Evolutionary conservation across 2,888 invertebrate genomes (phyloP), one percentile per base, ranked within the genome.

Genomic region (Aphodius sticticus): DNA sequence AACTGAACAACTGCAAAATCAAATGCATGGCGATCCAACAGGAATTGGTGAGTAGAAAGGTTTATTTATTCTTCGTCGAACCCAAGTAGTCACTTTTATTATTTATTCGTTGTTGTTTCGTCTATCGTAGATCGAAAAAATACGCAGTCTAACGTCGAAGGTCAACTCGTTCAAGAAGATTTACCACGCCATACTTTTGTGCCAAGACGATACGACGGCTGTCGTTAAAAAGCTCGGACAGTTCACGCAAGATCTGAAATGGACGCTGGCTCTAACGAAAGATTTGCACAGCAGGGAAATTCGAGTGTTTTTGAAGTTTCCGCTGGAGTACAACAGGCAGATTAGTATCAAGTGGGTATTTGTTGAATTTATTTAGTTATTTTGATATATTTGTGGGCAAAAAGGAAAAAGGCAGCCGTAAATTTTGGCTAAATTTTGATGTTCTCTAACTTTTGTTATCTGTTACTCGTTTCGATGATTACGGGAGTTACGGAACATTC

Each of bases 281-380:
- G 78, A 74, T 69, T 69, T 80, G 38, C 76, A 74, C 70, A 76
- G 77, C 1, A 76, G 70, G 6, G 82, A 82, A 75, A 79, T 82
- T 9, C 35, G 75, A 6, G 77, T 80, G 6, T 82, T 82, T 70
- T 38, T 78, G 2, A 76, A 81, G 12, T 82, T 81, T 74, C 82
- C 82, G 0, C 74, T 82, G 16, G 81, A 82, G 75, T 82, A 81
- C 53, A 81, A 81, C 37, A 38, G 81, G n/a, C 72, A 69, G 38
- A 14, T 79, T 12, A 76, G 74, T n/a, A 37, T 76, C 4, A 35
- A 69, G 80, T 79, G 78, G 26, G 74, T 70, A 69, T 14, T 1
- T 7, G 69, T 69, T 35, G 35, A 6, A 26, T 26, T 26, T 26
- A 26, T 26, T 26, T 26, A 26, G 26, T 26, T 26, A 26, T 26